Evolutionary conservation across 2,113 vertebrate genomes (phyloP).

Genomic region (Amblyopsis rosae): DNA sequence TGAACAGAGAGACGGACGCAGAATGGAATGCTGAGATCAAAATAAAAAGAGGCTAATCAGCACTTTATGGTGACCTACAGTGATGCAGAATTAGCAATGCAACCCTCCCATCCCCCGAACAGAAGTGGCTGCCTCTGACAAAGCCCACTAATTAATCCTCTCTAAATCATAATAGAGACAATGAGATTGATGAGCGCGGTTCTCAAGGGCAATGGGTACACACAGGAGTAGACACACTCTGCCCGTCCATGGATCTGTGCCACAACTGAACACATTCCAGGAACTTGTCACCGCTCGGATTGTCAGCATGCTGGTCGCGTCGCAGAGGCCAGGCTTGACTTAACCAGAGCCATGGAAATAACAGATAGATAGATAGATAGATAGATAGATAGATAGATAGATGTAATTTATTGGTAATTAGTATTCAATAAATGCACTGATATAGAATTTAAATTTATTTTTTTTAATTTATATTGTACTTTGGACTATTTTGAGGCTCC

Average conservation of each 20-base stretch:
- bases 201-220: slow-evolving; percentile 1
- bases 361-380: too few relatives aligned
- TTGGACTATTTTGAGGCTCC: too few relatives aligned
- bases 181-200: slow-evolving; percentile 10
- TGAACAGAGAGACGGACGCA: background rate
- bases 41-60: background rate
- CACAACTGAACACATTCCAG: background rate
- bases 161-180: slow-evolving; percentile 10
- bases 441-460: too few relatives aligned
- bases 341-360: too few relatives aligned
- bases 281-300: background rate
- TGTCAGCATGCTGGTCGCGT: background rate
- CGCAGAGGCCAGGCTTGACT: too few relatives aligned
- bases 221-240: background rate
- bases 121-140: background rate
- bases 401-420: too few relatives aligned
- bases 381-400: too few relatives aligned
- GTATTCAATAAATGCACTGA: too few relatives aligned
- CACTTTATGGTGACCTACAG: background rate
- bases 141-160: slow-evolving; percentile 11
- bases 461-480: too few relatives aligned
- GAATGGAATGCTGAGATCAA: background rate
- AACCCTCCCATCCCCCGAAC: too few relatives aligned
- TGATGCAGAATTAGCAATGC: slow-evolving; percentile 1
- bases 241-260: background rate